Percentiles rank a stretch among this genome's conserved stretches.
These are phyloP conservation scores for Amphiprion clarkii DNA, from an alignment of 2,797 vertebrate genomes.

Conservation along the genomic window DNA sequence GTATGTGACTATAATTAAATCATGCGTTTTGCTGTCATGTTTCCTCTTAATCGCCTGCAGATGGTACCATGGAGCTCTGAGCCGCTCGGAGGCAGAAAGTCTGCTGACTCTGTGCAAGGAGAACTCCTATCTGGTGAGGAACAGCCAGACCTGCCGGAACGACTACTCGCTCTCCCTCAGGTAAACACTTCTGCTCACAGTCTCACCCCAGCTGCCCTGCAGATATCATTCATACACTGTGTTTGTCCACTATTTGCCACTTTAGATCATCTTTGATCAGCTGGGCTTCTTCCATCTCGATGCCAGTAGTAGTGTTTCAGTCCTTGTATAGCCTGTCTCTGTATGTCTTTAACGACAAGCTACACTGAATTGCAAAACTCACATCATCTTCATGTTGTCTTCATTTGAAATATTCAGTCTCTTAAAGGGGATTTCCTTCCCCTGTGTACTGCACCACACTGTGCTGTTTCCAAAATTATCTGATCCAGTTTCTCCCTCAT, in stretches of 20 bases:
- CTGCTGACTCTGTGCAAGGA: constrained; percentile 94
- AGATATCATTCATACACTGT: neutral
- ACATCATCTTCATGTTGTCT: neutral
- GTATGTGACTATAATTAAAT: neutral
- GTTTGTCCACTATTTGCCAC: neutral
- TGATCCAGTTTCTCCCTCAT: constrained; percentile 24
- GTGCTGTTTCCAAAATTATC: constrained; percentile 14
- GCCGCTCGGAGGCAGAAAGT: constrained; percentile 90
- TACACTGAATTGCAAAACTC: neutral
- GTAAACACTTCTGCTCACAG: constrained; percentile 70
- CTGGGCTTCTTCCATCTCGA: too few species aligned
- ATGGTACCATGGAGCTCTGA: constrained; percentile 95
- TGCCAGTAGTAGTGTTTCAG: too few species aligned
- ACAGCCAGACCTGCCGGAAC: constrained; percentile 90
- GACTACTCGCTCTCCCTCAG: constrained; percentile 95
- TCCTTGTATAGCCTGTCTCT: neutral
- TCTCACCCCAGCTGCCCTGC: neutral
- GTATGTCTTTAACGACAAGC: neutral
- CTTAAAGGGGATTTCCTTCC: constrained; percentile 34
- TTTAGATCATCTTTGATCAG: neutral
- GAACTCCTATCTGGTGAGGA: constrained; percentile 95
- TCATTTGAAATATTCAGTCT: constrained; percentile 10
- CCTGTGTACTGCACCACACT: neutral
- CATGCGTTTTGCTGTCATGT: neutral
- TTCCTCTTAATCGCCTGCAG: constrained; percentile 73